Base-by-base conservation (phyloP, 2,888 invertebrate genomes). In the Mechanitis messenoides region DNA sequence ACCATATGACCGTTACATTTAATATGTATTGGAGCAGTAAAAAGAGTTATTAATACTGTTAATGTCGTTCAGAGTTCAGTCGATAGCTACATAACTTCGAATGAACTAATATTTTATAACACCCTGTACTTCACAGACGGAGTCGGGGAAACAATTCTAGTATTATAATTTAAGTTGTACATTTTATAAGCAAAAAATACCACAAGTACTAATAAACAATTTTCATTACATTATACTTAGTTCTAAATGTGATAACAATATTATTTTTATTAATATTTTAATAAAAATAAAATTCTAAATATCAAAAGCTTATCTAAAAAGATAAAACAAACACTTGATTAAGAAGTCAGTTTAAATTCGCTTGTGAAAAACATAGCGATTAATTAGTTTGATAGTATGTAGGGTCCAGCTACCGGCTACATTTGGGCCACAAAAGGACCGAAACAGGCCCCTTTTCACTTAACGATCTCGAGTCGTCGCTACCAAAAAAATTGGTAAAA, bases 331-430 rank as follows among this genome's bases (percentile, higher is more conserved):
- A 38, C n/a, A 42, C 53, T 46, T 63, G 63, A 67, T 67, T 63
- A 67, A 67, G 67, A 59, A 65, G 58, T 67, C 58, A 56, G 45
- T 31, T 55, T 50, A 76, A 77, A 76, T 77, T 73, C 74, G 73
- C 71, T 71, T 68, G 75, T 75, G 73, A 75, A 75, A 74, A 76
- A 76, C 75, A 72, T 70, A 69, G 66, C 84, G 85, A 85, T 87
- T 89, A 88, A 89, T 89, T 87, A 87, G 84, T 72, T 63, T 68
- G 85, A 87, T 86, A 86, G 81, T 80, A 77, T 77, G 77, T 77
- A 71, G 75, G 47, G 50, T 50, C 62, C 66, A 47, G 86, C 87
- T 87, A 87, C 87, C 80, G 86, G 78, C 83, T 70, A 59, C 68
- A 73, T 73, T 76, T 79, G 76, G 74, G 74, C 72, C 73, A 74